Evolutionary conservation across 2,113 vertebrate species (phyloP), one percentile per base, ranked within the genome.

Genomic region (Numenius arquata): DNA sequence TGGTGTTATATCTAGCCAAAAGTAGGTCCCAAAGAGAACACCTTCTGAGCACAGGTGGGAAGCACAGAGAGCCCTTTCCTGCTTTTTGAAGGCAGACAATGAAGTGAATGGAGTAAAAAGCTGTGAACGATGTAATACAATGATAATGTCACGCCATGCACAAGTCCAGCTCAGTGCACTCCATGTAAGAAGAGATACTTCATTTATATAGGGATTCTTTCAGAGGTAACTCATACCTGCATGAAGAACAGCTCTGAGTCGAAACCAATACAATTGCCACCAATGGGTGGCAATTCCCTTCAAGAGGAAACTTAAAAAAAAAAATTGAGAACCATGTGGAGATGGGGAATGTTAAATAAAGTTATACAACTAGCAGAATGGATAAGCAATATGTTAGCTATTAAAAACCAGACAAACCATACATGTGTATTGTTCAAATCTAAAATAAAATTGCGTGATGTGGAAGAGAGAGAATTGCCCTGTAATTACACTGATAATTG

Each of bases 401-500:
- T 96, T 96, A 91, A 96, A 95, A 95, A 88, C 16, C 74, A 96
- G 89, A 79, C 45, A 94, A 96, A 85, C 50, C 29, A 58, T 91
- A 82, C 71, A 76, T 90, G 38, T 74, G n/a, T 85, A 91, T 95
- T 95, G 94, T 94, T 96, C 59, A 90, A 85, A 95, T 73, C 74
- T 70, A 88, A 92, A 95, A 95, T 89, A 82, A 89, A 94, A 91
- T 93, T 3, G 2, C 62, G 76, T 93, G 62, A 88, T 75, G 88
- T 76, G 73, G 68, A 93, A 81, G 38, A 76, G 56, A 86, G 66
- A 88, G 66, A 82, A 76, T 58, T 96, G 41, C 78, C 53, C 74
- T 91, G 62, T 94, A 93, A 95, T 91, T 91, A 87, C n/a, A 82
- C n/a, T 93, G 62, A 91, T 94, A 96, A 95, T 95, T 85, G 27